Base-by-base conservation (phyloP, 2,888 invertebrate species). In the Rhagophthalmus giganteus region DNA sequence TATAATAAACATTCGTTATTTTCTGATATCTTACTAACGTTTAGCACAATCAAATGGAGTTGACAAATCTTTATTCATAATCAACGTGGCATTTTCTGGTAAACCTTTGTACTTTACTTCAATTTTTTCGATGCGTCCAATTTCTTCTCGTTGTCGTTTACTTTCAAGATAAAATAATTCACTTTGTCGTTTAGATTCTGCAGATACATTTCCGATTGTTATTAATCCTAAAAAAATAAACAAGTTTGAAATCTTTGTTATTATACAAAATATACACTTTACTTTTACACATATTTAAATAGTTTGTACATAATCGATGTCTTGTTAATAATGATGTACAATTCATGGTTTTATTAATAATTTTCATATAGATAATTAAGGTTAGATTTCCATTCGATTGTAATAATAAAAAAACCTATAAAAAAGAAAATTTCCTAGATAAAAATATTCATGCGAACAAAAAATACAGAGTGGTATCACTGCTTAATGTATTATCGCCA, bases 31-130 rank as follows among this genome's bases (percentile, higher is more conserved):
- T n/a, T n/a, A 56, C 84, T 80, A 77, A 91, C 90, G 94, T 79
- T 82, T 87, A 1, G 95, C 92, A 75, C 95, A 95, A 68, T 97
- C 88, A 65, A 82, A 86, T 0, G 97, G 97, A 1, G 97, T 96
- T 0, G 97, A 97, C 5, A 97, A 74, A 58, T 84, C 78, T 70
- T 88, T 91, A 72, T 98, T 98, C 95, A 98, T 95, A 12, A 89
- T 71, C 46, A 97, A 73, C 1, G 84, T 84, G 13, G 83, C 80
- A 62, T 87, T 84, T 65, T 89, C 85, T 0, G 89, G 87, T 0
- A 82, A 68, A 0, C 92, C 92, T 59, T 83, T 79, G 69, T 89
- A 91, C 50, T 83, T 81, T 0, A 97, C 88, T 74, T 90, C 84
- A 44, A 97, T 93, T 78, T 97, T 97, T 68, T 96, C 93, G 50